These are phyloP conservation scores for Pagrus major DNA, from an alignment of 2,113 vertebrate genomes.

Conservation along the genomic window DNA sequence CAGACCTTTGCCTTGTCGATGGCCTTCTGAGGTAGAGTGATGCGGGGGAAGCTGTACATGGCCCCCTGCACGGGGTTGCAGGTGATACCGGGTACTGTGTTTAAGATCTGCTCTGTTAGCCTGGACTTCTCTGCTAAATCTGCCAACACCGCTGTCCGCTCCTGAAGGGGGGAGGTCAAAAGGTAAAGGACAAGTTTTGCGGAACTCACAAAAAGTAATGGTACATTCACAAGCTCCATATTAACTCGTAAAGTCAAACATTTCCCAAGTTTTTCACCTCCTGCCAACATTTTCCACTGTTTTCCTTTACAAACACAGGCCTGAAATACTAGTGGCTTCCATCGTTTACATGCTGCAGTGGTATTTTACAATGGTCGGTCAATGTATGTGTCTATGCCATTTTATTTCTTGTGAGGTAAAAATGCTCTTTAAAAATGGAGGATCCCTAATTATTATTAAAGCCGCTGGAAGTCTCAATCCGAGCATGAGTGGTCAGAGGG, in stretches of 20 bases:
- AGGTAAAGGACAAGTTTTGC: neutral
- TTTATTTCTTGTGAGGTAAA: too few relatives aligned
- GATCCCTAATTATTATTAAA: too few relatives aligned
- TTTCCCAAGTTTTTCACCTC: neutral
- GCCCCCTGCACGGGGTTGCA: constrained; percentile 96
- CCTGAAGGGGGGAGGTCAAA: constrained; percentile 79
- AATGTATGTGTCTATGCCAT: too few relatives aligned
- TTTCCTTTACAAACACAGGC: too few relatives aligned
- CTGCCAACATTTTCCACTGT: too few relatives aligned
- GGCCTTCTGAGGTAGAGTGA: constrained; percentile 86
- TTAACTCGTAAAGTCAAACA: neutral
- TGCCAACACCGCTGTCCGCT: constrained; percentile 84
- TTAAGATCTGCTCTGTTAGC: constrained; percentile 89
- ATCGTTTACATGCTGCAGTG: too few relatives aligned
- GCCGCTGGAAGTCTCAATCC: too few relatives aligned
- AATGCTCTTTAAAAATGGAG: too few relatives aligned
- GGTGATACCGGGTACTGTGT: constrained; percentile 86
- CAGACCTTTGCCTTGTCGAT: constrained; percentile 87
- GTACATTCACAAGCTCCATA: neutral
- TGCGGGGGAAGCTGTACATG: constrained; percentile 93
- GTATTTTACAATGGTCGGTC: too few relatives aligned
- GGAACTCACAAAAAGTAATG: neutral
- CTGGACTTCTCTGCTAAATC: constrained; percentile 88
- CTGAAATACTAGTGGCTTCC: too few relatives aligned
- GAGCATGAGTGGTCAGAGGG: too few relatives aligned